Evolutionary conservation across 2,888 invertebrate species (phyloP), one percentile per base, ranked within the genome.

Genomic region (Agrenia bidenticulata): DNA sequence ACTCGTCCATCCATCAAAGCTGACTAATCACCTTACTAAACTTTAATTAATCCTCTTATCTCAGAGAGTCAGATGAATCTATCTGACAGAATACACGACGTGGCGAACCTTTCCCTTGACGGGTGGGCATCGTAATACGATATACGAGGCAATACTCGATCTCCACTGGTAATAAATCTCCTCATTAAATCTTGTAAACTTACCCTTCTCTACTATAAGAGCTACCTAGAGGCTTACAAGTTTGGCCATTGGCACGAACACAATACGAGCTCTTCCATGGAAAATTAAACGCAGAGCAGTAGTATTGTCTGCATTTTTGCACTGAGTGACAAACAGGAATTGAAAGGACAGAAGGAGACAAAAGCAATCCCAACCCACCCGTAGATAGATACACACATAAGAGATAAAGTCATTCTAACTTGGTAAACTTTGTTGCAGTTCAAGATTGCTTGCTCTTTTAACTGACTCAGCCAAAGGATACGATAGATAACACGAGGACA

Each of bases 21-120:
- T 27, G 55, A 55, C 27, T 55, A 55, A 55, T 55, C 55, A 27
- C 37, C 27, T 26, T 32, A 32, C 37, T 55, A 55, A 55, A 55
- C 55, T 55, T 55, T 55, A 55, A 55, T 55, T 55, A 55, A 55
- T 55, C 55, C 37, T 55, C 32, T 55, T 51, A 51, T 51, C 51
- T 51, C 24, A 21, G 24, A 23, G 19, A 7, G 51, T n/a, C 9
- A 51, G 51, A 23, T 9, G 45, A 45, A 32, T 11, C 32, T 32
- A 32, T 32, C 32, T 32, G 32, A 32, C 32, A 11, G 32, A 32
- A 4, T 7, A 11, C 32, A 32, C 32, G 11, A 32, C 5, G 9
- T 45, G 45, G 15, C 19, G 45, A 15, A 11, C 45, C 45, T 45
- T 45, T 17, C 5, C 2, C 19, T n/a, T 45, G 32, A 32, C 32